These are phyloP conservation scores for Pollicipes pollicipes DNA, from an alignment of 1,140 invertebrate species.

Conservation along the genomic window DNA sequence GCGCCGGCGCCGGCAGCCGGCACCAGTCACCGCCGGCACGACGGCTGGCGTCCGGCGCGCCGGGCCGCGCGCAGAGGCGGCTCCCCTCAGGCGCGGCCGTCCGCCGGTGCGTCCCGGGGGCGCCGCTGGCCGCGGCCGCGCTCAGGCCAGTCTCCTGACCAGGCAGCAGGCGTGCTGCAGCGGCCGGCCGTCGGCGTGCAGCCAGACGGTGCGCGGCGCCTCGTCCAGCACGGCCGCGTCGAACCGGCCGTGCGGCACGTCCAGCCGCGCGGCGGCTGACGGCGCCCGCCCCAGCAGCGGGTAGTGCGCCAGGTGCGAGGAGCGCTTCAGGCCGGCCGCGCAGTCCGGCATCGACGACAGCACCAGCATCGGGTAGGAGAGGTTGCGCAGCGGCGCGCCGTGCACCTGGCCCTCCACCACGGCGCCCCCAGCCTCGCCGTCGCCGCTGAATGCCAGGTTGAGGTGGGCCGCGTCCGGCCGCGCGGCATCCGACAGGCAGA, in stretches of 20 bases:
- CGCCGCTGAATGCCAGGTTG: not conserved
- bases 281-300: not conserved
- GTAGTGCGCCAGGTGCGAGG: not conserved
- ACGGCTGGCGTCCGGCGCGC: no score
- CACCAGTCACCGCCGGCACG: no score
- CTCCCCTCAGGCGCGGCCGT: not conserved
- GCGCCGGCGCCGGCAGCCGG: no score
- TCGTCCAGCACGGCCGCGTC: not conserved
- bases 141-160: no score
- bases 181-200: not conserved
- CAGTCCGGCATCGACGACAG: not conserved
- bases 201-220: not conserved
- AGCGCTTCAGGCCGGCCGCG: not conserved
- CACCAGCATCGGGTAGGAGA: constrained; percentile 2
- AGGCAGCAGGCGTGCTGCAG: not conserved
- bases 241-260: not conserved
- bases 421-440: not conserved
- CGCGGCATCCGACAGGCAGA: not conserved
- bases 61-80: no score
- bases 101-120: no score
- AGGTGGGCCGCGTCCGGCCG: not conserved
- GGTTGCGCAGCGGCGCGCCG: not conserved
- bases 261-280: not conserved
- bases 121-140: no score
- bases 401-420: not conserved